phyloP scores from a whole-genome alignment of 2,888 invertebrate species.

The Pheosia gnoma region DNA sequence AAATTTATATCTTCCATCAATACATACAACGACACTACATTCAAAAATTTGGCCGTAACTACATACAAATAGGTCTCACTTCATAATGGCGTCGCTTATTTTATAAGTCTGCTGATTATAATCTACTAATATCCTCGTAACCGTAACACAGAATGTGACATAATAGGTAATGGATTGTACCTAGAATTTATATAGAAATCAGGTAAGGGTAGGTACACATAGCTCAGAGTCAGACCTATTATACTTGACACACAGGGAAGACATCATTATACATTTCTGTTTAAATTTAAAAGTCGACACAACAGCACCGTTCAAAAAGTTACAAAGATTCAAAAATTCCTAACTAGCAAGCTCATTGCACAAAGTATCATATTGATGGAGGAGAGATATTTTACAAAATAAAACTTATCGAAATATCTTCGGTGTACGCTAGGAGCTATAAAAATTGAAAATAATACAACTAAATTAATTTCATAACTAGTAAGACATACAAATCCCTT shows the following conservation, averaged over 20 bases:
- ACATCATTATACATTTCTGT: conserved; percentile 60
- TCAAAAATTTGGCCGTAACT: conserved; percentile 74
- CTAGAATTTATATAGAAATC: conserved; percentile 23
- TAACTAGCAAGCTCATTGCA: conserved; percentile 55
- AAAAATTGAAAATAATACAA: conserved; percentile 84
- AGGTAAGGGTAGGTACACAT: conserved; percentile 29
- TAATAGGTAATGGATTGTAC: conserved; percentile 16
- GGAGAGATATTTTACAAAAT: conserved; percentile 82
- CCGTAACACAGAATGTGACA: conserved; percentile 19
- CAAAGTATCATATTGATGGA: conserved; percentile 82
- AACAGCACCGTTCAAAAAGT: conserved; percentile 58
- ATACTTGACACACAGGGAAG: conserved; percentile 67
- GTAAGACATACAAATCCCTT: conserved; percentile 83
- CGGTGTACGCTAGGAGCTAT: conserved; percentile 84
- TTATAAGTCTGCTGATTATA: conserved; percentile 22
- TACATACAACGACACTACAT: conserved; percentile 82
- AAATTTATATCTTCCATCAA: conserved; percentile 85
- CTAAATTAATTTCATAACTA: conserved; percentile 84
- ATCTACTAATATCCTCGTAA: conserved; percentile 28
- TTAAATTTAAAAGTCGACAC: conserved; percentile 42
- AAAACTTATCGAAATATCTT: conserved; percentile 84
- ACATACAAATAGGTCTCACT: conserved; percentile 72
- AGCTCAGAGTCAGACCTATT: conserved; percentile 52
- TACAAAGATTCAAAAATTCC: conserved; percentile 46
- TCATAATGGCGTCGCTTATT: conserved; percentile 63